These are phyloP conservation scores for Hyperoplus immaculatus DNA, from an alignment of 2,797 vertebrate species.

Conservation along the genomic window DNA sequence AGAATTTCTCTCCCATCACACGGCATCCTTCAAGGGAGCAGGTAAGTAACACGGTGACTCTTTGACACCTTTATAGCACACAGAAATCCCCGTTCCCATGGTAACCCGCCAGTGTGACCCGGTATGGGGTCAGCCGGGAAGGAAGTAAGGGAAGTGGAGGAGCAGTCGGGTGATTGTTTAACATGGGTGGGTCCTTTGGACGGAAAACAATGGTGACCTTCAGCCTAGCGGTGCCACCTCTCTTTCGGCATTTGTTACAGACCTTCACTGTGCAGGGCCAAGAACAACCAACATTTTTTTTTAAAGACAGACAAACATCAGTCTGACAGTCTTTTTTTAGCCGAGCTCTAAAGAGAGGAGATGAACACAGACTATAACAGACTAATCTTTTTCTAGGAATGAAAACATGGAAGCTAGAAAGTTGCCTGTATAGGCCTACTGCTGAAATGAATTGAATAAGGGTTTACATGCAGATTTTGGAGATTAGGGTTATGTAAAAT, in stretches of 20 bases:
- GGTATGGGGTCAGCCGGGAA: constrained; percentile 56
- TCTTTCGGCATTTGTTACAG: background rate
- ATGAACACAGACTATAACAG: constrained; percentile 27
- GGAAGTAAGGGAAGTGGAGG: constrained; percentile 74
- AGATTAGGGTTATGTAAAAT: background rate
- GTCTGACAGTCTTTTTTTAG: constrained; percentile 6
- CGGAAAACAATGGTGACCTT: constrained; percentile 64
- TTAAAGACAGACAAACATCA: constrained; percentile 25
- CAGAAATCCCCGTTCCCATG: constrained; percentile 36
- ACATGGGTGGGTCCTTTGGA: constrained; percentile 61
- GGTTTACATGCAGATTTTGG: background rate
- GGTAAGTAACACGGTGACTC: constrained; percentile 43
- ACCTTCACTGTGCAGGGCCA: constrained; percentile 16
- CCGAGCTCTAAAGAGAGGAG: constrained; percentile 23
- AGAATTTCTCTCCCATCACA: constrained; percentile 92
- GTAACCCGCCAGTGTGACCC: constrained; percentile 42
- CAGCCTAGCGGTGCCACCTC: constrained; percentile 44
- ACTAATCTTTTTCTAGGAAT: constrained; percentile 5
- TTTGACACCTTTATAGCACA: background rate
- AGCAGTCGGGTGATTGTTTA: constrained; percentile 73
- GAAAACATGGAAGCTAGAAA: constrained; percentile 21
- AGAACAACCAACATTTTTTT: constrained; percentile 2
- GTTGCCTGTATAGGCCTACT: background rate
- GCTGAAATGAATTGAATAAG: background rate
- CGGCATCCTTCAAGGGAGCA: constrained; percentile 90